Evolutionary conservation across 2,113 vertebrate species (phyloP), one percentile per base, ranked within the genome.

Genomic region (Hoplias malabaricus): DNA sequence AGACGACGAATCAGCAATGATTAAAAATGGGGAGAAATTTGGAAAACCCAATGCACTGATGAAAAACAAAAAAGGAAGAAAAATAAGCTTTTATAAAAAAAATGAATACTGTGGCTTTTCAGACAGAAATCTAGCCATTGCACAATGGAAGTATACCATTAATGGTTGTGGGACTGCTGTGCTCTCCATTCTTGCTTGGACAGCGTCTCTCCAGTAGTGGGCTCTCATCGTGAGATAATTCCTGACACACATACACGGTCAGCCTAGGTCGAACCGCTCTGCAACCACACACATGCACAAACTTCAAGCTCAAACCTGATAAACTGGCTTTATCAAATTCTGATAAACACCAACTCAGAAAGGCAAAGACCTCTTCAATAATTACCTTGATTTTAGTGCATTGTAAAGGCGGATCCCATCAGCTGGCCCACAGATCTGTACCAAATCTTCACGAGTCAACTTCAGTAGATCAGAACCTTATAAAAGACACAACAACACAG

Each of bases 341-440:
- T 19, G 25, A 2, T 21, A 40, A 19, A 40, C 34, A 29, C 16
- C 2, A 40, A 3, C 7, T 23, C 7, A 43, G 9, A 53, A 33
- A 46, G 0, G 33, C 5, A 69, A 42, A 29, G 29, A 48, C 1
- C 31, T 34, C 29, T 34, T 48, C 9, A 40, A 4, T 16, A 11
- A n/a, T 29, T 80, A 97, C 97, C 95, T 92, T 81, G 95, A 96
- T 82, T 98, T 99, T n/a, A 99, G 90, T 0, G 96, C 95, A 70
- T 98, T 99, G 88, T 97, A 99, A 82, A 99, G 96, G 80, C 97
- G 88, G 82, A 99, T 99, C 75, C 97, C 97, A 38, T 99, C 97
- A 0, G 97, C 96, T 13, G 97, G 96, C 63, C 97, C 97, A 27
- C 97, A 99, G 87, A 99, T 99, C 89, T 99, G 97, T 86, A 99